These are phyloP conservation scores for Myiotriccus ornatus DNA, from an alignment of 2,797 vertebrate species.

Conservation along the genomic window DNA sequence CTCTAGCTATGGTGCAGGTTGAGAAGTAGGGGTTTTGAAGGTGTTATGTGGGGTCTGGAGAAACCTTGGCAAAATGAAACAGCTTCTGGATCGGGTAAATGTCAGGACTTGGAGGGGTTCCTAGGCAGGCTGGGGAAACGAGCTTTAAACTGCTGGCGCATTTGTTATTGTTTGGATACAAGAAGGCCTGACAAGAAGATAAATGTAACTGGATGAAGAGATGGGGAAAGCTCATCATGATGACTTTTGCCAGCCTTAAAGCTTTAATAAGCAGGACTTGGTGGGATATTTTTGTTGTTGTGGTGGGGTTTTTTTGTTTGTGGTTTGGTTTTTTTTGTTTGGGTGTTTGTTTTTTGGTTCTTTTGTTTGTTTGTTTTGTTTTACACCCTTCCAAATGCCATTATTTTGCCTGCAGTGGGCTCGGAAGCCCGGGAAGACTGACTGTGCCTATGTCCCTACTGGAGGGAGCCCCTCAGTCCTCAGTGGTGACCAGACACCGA, in stretches of 20 bases:
- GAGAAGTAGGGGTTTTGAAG: background rate
- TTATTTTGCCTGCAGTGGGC: background rate
- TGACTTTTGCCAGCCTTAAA: background rate
- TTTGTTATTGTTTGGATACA: background rate
- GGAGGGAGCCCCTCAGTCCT: background rate
- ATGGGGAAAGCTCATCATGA: background rate
- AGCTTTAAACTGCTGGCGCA: background rate
- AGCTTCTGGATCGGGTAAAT: background rate
- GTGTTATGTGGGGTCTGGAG: background rate
- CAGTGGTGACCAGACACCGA: accelerated
- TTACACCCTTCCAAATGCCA: background rate
- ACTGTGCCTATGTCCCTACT: accelerated
- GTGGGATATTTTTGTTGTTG: background rate
- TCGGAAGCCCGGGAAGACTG: background rate
- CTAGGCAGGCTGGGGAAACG: background rate
- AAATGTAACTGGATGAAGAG: background rate
- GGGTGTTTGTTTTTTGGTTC: too few species aligned
- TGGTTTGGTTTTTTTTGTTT: background rate
- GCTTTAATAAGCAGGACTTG: background rate
- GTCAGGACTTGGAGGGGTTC: background rate
- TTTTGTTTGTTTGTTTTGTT: background rate
- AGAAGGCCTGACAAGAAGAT: background rate
- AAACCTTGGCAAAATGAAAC: background rate
- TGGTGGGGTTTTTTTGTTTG: too few species aligned
- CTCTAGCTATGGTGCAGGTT: background rate